Conservation (phyloP, 2,113 vertebrate species). For the Dromas ardeola region DNA sequence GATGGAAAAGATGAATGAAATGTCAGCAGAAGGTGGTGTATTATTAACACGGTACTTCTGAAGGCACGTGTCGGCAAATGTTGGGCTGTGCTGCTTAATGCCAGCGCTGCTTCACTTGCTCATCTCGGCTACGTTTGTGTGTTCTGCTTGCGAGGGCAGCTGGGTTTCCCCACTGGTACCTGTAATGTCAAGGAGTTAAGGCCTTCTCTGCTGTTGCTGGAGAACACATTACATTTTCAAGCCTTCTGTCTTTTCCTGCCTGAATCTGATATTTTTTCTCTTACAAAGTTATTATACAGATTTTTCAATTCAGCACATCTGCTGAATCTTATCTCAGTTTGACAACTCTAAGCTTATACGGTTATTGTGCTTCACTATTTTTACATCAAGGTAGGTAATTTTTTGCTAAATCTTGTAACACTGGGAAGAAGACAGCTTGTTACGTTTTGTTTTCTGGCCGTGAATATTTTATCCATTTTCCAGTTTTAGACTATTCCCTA, state of each 20-base stretch:
- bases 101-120: neutral
- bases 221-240: neutral
- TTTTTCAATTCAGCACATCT: neutral
- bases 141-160: neutral
- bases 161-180: neutral
- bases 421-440: neutral
- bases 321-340: neutral
- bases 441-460: neutral
- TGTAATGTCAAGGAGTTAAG: neutral
- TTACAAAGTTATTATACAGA: neutral
- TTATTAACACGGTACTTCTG: neutral
- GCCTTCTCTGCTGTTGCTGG: neutral
- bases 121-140: neutral
- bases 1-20: neutral
- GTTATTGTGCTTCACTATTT: neutral
- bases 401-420: neutral
- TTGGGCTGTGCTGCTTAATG: neutral
- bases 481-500: neutral
- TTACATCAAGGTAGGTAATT: neutral
- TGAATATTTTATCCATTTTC: neutral
- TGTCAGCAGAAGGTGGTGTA: neutral
- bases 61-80: rapidly evolving
- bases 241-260: neutral
- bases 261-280: neutral
- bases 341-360: neutral